These are phyloP conservation scores for Perizoma flavofasciatum DNA, from an alignment of 2,888 invertebrate species.

Conservation along the genomic window DNA sequence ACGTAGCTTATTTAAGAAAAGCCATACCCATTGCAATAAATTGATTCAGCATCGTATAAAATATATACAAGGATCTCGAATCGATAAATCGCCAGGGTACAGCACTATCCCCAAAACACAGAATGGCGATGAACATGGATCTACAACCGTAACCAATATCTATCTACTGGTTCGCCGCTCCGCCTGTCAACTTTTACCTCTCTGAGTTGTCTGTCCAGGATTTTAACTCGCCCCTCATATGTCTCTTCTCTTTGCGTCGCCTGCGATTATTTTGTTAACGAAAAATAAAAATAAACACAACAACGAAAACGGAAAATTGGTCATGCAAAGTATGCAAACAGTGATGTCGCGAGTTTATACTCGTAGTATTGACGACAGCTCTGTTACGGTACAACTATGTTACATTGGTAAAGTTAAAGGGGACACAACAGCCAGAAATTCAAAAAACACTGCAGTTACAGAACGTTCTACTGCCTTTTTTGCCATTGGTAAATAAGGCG, in stretches of 20 bases:
- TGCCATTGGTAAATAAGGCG: conserved; percentile 47
- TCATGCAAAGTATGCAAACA: conserved; percentile 75
- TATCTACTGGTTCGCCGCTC: conserved; percentile 63
- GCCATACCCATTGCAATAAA: conserved; percentile 43
- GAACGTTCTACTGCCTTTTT: conserved; percentile 59
- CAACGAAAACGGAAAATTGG: conserved; percentile 61
- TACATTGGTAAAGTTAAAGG: conserved; percentile 32
- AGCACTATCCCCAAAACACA: conserved; percentile 59
- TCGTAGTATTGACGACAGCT: conserved; percentile 43
- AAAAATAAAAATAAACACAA: conserved; percentile 62
- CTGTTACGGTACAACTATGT: conserved; percentile 51
- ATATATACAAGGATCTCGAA: conserved; percentile 39
- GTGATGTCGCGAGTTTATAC: conserved; percentile 34
- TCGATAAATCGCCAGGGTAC: conserved; percentile 44
- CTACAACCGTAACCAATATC: conserved; percentile 74
- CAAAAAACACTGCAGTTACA: conserved; percentile 57
- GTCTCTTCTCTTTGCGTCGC: conserved; percentile 98
- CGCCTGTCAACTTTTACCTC: conserved; percentile 88
- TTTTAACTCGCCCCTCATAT: conserved; percentile 95
- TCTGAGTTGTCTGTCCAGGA: conserved; percentile 94
- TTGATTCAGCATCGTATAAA: conserved; percentile 35
- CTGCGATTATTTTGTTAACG: conserved; percentile 85
- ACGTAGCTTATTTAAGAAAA: conserved; percentile 55
- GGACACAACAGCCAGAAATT: conserved; percentile 44
- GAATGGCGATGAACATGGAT: conserved; percentile 70